These are phyloP conservation scores for Cyprinodon diabolis DNA, from an alignment of 2,797 vertebrate species.

Conservation along the genomic window DNA sequence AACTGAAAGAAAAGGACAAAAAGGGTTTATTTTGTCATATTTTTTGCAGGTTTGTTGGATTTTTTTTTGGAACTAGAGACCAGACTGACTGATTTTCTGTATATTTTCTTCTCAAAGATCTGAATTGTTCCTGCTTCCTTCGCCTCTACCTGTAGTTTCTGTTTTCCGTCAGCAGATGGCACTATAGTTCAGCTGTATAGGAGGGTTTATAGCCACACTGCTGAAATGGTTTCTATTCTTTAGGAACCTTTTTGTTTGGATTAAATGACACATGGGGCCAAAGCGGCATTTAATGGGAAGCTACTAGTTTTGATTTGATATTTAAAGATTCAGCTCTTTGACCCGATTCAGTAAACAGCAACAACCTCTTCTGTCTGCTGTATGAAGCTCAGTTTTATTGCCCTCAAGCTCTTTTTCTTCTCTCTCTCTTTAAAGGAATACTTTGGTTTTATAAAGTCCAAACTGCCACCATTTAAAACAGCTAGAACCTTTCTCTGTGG, in stretches of 20 bases:
- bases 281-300: background rate
- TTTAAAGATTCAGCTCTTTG: background rate
- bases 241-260: background rate
- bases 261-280: background rate
- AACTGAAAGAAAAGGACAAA: background rate
- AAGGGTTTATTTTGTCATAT: background rate
- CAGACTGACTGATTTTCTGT: background rate
- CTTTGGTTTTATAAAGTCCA: too few species aligned
- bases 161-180: background rate
- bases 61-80: background rate
- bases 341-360: background rate
- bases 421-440: too few species aligned
- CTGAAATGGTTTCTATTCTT: background rate
- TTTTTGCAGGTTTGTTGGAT: background rate
- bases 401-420: background rate
- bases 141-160: background rate
- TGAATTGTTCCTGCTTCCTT: background rate
- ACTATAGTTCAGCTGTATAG: background rate
- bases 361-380: background rate
- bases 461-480: too few species aligned
- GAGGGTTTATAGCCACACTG: background rate
- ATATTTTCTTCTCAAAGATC: background rate
- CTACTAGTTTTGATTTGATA: constrained; percentile 1
- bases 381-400: background rate
- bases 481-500: too few species aligned